Evolutionary conservation across 2,113 vertebrate genomes (phyloP), one percentile per base, ranked within the genome.

Genomic region (Hippoglossus stenolepis): DNA sequence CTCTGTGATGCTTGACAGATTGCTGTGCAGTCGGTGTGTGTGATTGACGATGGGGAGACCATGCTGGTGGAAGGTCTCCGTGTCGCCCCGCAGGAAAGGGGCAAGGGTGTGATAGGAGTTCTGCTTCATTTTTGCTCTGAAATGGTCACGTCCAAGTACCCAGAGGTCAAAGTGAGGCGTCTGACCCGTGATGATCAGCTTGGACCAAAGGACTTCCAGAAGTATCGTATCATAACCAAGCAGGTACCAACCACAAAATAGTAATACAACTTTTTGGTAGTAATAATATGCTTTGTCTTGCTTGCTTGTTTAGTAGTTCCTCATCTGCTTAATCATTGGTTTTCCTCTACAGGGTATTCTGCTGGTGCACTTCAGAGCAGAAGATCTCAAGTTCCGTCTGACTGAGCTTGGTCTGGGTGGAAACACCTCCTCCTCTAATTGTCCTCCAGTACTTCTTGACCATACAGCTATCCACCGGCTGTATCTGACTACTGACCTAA

Each of bases 31-130:
- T 95, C 94, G 0, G 90, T 93, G 54, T 93, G 89, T 28, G 75
- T 93, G 65, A 94, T 95, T 5, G 94, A 96, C 1, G 83, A 92
- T 0, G 90, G 94, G 0, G 89, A 95, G 74, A 95, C 94, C 0
- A 94, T 93, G 84, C 85, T 94, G 73, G 93, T 95, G 82, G 94
- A 96, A 76, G 95, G 94, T 23, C 93, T 95, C 7, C 91, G 94
- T 0, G 94, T 95, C 20, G 95, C 94, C 14, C 94, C 94, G 3
- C 90, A 93, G 86, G 95, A 96, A 75, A 78, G 94, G 7, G 94
- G 95, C 7, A 93, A 93, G 61, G 95, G 95, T 0, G 94, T 95
- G 68, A 94, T 95, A 0, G 83, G 94, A 0, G 83, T 94, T 51
- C 92, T 96, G 70, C 93, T 94, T 38, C 88, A 91, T 4, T 94